phyloP scores from a whole-genome alignment of 2,797 vertebrate genomes.

The Chelon auratus region DNA sequence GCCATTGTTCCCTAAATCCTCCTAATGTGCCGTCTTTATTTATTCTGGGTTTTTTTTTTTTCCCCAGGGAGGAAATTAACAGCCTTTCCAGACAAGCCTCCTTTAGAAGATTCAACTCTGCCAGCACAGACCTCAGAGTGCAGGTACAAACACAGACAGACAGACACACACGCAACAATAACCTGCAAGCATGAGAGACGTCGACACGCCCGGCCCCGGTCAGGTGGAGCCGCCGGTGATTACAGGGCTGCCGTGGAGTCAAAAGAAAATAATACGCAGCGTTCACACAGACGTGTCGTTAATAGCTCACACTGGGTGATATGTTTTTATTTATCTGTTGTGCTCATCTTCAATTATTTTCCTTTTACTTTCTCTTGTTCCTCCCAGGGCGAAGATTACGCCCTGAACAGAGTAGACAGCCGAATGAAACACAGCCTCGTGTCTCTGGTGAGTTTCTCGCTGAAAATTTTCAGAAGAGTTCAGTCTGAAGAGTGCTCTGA shows the following conservation, averaged over 20 bases:
- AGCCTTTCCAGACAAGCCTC: conserved; percentile 85
- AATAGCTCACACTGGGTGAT: background rate
- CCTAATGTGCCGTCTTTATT: conserved; percentile 16
- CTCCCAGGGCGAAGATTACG: conserved; percentile 73
- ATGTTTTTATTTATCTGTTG: conserved; percentile 5
- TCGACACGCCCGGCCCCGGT: conserved; percentile 17
- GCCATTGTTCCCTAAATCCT: conserved; percentile 10
- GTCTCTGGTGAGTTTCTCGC: conserved; percentile 77
- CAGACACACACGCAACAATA: conserved; percentile 37
- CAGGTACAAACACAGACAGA: conserved; percentile 73
- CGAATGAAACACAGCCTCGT: conserved; percentile 71
- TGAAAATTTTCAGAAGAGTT: too few relatives aligned
- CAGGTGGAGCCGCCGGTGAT: conserved; percentile 52
- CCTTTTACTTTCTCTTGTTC: conserved; percentile 6
- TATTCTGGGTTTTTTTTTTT: background rate
- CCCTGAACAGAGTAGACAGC: conserved; percentile 71
- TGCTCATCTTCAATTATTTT: conserved; percentile 1
- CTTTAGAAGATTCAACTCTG: conserved; percentile 84
- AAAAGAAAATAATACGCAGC: conserved; percentile 8
- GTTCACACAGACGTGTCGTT: conserved; percentile 3
- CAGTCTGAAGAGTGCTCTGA: too few relatives aligned
- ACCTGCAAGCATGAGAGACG: conserved; percentile 26
- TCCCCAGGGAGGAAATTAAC: conserved; percentile 81
- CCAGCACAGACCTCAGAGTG: conserved; percentile 79
- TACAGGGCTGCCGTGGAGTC: conserved; percentile 52